Evolutionary conservation across 64 coral and sea anemone genomes (phyloP), one percentile per base, ranked within the genome.

Genomic region (Montipora foliosa): DNA sequence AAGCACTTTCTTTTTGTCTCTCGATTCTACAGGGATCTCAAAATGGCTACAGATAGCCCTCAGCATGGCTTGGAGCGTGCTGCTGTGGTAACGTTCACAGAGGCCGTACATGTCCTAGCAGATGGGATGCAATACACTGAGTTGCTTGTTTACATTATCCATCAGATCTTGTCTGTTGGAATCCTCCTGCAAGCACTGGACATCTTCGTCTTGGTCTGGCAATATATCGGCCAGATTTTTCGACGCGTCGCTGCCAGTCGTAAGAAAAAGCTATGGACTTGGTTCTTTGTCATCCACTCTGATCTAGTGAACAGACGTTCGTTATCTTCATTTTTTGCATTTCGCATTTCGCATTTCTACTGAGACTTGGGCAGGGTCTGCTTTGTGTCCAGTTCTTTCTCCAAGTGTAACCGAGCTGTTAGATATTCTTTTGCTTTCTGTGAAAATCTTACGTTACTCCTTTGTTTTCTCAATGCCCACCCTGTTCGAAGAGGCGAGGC

Each of bases 311-410:
- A 95, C 53, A 15, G 89, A 62, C 94, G 79, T 87, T 86, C 67
- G 64, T 91, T 91, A 10, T 19, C 83, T 1, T 14, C 17, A 6
- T 44, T 59, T 91, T 73, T 91, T 0, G 77, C 74, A 80, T 84
- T 87, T 80, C 94, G 46, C 94, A 95, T 95, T 24, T 91, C 94
- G 46, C 94, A 95, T 95, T 24, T 91, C 94, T 47, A 8, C 72
- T 75, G 89, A 55, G 62, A 88, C 83, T 92, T 95, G 89, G 17
- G 48, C n/a, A 8, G 89, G 94, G 72, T 95, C 89, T 25, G 68
- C 82, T 44, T 91, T 95, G 21, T 71, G 66, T 8, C 94, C 89
- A 6, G 84, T 92, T 89, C 79, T 95, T 81, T 95, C 89, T 89
- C 94, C 94, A 64, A 95, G 44, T 55, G 75, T 74, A 91, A 92